Percentiles rank a stretch among this genome's conserved stretches.
Evolutionary conservation across 2,888 invertebrate species (phyloP).

Genomic region (Nesidiocoris tenuis): DNA sequence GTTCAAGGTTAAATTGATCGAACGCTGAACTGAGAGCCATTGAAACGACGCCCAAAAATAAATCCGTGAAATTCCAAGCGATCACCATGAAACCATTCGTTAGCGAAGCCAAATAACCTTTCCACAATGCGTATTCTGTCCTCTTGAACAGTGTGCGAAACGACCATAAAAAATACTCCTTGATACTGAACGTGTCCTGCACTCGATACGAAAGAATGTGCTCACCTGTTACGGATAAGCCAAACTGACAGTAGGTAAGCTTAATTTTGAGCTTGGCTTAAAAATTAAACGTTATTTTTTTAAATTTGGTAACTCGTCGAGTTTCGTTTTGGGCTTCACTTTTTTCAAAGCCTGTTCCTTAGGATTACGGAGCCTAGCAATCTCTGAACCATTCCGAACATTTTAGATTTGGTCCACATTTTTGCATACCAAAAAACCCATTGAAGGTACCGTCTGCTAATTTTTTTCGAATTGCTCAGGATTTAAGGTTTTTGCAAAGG

Average conservation of each 20-base stretch:
- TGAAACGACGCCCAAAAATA: conserved; percentile 52
- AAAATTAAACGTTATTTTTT: neutral
- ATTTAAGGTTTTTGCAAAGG: too few relatives aligned
- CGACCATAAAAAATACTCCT: neutral
- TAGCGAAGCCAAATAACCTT: conserved; percentile 46
- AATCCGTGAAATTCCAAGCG: conserved; percentile 53
- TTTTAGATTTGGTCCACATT: too few relatives aligned
- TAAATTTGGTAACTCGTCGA: neutral
- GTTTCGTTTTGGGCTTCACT: too few relatives aligned
- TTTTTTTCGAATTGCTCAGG: too few relatives aligned
- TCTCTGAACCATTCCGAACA: too few relatives aligned
- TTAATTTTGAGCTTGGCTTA: neutral
- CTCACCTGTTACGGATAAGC: conserved; percentile 20
- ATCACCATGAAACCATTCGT: conserved; percentile 50
- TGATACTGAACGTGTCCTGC: neutral
- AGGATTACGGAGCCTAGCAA: too few relatives aligned
- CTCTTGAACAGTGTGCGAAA: conserved; percentile 13
- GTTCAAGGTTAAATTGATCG: conserved; percentile 55
- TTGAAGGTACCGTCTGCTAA: too few relatives aligned
- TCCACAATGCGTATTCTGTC: conserved; percentile 44
- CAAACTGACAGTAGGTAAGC: too few relatives aligned
- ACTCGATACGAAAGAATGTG: conserved; percentile 7
- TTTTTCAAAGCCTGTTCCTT: too few relatives aligned
- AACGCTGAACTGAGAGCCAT: conserved; percentile 51
- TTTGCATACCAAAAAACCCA: too few relatives aligned